Percentiles rank a stretch among this genome's conserved stretches.
These are phyloP conservation scores for Atherinosoma microstoma DNA, from an alignment of 2,797 vertebrate species.

Conservation along the genomic window DNA sequence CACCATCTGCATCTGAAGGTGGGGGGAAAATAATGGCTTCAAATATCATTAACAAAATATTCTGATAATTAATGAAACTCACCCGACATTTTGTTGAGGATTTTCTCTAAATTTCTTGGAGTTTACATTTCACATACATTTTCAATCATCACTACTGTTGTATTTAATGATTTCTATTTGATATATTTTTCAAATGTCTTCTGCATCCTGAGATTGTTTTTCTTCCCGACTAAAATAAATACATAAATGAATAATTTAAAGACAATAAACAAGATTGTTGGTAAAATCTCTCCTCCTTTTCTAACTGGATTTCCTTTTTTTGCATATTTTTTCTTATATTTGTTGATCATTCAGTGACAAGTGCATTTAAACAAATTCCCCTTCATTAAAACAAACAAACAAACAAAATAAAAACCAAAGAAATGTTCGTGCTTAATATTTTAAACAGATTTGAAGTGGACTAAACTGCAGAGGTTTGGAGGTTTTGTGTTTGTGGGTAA, in stretches of 20 bases:
- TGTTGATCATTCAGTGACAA: slow-evolving; percentile 27
- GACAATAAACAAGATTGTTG: too few species aligned
- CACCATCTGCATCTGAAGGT: too few species aligned
- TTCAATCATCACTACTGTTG: neutral
- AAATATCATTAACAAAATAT: neutral
- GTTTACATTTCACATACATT: neutral
- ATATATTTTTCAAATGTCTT: neutral
- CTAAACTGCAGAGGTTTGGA: neutral
- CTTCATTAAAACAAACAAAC: neutral
- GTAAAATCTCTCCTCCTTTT: slow-evolving; percentile 5
- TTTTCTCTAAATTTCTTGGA: neutral
- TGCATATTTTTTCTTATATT: slow-evolving; percentile 64
- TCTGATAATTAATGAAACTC: neutral
- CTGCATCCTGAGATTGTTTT: neutral
- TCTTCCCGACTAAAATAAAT: neutral
- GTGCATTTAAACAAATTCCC: slow-evolving; percentile 30
- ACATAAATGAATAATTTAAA: neutral
- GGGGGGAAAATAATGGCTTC: neutral
- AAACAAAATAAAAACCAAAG: too few species aligned
- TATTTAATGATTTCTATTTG: too few species aligned
- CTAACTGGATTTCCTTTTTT: slow-evolving; percentile 28
- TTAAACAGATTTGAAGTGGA: too few species aligned
- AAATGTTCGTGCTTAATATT: too few species aligned
- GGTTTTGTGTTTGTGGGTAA: neutral
- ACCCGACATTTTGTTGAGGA: neutral